Evolutionary conservation across 2,888 invertebrate species (phyloP).

Genomic region (Conchocele bisecta): DNA sequence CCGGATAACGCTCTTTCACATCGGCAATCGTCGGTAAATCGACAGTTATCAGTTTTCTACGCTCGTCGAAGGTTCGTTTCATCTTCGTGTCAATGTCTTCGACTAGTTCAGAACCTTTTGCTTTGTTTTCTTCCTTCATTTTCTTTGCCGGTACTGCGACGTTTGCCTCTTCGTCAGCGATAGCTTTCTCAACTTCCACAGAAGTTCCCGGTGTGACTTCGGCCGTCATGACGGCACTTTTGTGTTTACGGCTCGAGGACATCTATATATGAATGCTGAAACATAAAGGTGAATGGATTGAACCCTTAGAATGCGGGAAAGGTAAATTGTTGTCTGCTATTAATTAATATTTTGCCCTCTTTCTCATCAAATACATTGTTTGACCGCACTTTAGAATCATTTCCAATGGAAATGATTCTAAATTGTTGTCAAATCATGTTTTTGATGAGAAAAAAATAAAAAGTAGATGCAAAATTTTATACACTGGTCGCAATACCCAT

Average conservation of each 20-base stretch:
- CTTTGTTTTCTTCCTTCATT: constrained; percentile 51
- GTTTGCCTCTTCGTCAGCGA: constrained; percentile 46
- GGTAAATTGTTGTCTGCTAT: too few relatives aligned
- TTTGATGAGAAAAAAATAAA: too few relatives aligned
- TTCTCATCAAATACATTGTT: too few relatives aligned
- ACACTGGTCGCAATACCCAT: too few relatives aligned
- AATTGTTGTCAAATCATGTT: too few relatives aligned
- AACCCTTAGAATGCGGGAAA: too few relatives aligned
- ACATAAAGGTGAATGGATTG: too few relatives aligned
- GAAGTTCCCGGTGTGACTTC: constrained; percentile 72
- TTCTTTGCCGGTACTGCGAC: constrained; percentile 51
- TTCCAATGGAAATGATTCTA: too few relatives aligned
- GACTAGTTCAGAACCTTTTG: constrained; percentile 55
- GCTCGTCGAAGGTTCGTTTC: constrained; percentile 75
- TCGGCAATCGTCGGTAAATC: constrained; percentile 74
- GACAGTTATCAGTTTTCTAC: constrained; percentile 73
- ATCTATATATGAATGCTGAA: too few relatives aligned
- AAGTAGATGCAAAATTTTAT: too few relatives aligned
- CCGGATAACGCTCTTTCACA: constrained; percentile 73
- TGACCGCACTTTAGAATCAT: too few relatives aligned
- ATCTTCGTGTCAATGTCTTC: constrained; percentile 73
- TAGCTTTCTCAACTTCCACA: constrained; percentile 61
- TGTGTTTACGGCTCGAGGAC: constrained; percentile 69
- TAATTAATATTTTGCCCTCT: too few relatives aligned
- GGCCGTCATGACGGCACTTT: constrained; percentile 72